These are phyloP conservation scores for Cryptocephalus primarius DNA, from an alignment of 2,888 invertebrate species.

Conservation along the genomic window DNA sequence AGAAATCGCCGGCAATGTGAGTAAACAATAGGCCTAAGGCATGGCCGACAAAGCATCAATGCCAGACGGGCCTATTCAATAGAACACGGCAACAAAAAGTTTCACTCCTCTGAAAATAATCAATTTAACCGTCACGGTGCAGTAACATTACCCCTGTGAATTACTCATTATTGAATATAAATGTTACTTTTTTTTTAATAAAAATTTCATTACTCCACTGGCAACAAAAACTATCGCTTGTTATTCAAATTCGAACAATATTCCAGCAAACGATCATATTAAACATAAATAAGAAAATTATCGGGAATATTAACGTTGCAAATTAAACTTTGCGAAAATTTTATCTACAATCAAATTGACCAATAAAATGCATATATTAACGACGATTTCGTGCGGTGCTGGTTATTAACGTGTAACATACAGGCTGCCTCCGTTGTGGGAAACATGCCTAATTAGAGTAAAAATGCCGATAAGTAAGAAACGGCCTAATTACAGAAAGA, in stretches of 20 bases:
- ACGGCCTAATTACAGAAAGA: too few species aligned
- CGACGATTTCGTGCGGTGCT: slow-evolving; percentile 11
- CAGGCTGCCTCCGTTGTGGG: too few species aligned
- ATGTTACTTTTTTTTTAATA: too few species aligned
- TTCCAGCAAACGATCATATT: too few species aligned
- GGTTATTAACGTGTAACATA: too few species aligned
- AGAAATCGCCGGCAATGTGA: slow-evolving; percentile 1
- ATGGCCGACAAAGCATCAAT: slow-evolving; percentile 3
- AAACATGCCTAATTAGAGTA: too few species aligned
- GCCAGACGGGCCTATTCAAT: slow-evolving; percentile 5
- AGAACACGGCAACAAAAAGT: slow-evolving; percentile 7
- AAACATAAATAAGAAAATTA: background rate
- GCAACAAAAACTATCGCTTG: too few species aligned
- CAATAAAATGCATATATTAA: slow-evolving; percentile 20
- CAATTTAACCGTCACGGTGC: slow-evolving; percentile 6
- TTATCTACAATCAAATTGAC: slow-evolving; percentile 7
- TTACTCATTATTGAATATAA: too few species aligned
- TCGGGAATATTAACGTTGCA: background rate
- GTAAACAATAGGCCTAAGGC: slow-evolving; percentile 7
- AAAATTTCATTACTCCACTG: too few species aligned
- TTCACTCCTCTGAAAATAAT: slow-evolving; percentile 5
- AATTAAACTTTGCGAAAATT: background rate
- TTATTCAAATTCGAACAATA: too few species aligned
- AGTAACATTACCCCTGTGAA: background rate
- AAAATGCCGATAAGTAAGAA: too few species aligned